Evolutionary conservation across 2,113 vertebrate genomes (phyloP).

Genomic region (Eurypyga helias): DNA sequence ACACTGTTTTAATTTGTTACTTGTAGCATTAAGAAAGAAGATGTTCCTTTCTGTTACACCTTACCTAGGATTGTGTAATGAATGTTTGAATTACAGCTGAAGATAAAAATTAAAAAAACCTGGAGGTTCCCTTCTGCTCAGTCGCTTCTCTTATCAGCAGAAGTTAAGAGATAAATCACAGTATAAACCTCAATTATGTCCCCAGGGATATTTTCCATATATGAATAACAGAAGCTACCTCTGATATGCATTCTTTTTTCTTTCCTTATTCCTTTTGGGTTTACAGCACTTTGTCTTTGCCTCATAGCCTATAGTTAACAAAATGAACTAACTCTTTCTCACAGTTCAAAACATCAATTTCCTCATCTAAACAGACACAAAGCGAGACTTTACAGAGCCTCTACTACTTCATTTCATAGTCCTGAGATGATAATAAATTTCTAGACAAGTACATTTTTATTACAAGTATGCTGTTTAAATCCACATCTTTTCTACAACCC

Average conservation of each 20-base stretch:
- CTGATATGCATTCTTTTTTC: neutral
- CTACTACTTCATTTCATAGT: neutral
- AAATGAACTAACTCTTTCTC: neutral
- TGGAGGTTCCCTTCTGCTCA: neutral
- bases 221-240: neutral
- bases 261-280: neutral
- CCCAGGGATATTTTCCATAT: neutral
- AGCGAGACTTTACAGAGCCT: neutral
- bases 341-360: neutral
- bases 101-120: neutral
- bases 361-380: accelerated
- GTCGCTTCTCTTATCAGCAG: neutral
- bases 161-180: neutral
- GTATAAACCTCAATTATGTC: neutral
- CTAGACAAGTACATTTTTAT: neutral
- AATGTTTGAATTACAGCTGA: neutral
- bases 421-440: neutral
- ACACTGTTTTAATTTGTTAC: neutral
- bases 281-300: neutral
- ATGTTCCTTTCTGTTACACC: neutral
- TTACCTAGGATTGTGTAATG: neutral
- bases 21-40: neutral
- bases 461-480: neutral
- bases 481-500: neutral
- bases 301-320: neutral